Evolutionary conservation across 2,888 invertebrate genomes (phyloP).

Genomic region (Ectemnius continuus): DNA sequence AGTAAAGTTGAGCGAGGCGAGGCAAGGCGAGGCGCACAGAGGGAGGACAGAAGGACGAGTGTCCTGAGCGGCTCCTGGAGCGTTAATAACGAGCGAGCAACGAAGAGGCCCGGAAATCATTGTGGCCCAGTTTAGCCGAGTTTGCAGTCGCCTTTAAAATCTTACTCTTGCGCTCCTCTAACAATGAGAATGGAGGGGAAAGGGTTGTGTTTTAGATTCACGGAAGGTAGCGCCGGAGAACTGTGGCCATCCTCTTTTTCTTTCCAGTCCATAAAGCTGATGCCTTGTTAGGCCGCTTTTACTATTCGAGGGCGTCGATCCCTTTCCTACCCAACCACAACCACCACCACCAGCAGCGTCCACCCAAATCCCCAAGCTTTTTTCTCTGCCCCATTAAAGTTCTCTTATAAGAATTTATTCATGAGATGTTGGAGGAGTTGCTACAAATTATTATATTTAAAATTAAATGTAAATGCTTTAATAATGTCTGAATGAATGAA

Average conservation of each 20-base stretch:
- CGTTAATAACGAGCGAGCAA: conserved; percentile 51
- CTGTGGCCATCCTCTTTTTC: conserved; percentile 14
- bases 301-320: conserved; percentile 31
- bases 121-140: conserved; percentile 42
- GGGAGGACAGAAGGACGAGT: conserved; percentile 1
- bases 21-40: no score
- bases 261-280: conserved; percentile 62
- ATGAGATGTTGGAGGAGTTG: no score
- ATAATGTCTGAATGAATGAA: no score
- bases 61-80: conserved; percentile 28
- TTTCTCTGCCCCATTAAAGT: no score
- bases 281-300: conserved; percentile 56
- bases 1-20: conserved; percentile 20
- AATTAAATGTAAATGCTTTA: no score
- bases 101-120: conserved; percentile 33
- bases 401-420: no score
- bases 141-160: conserved; percentile 53
- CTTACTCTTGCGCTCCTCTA: conserved; percentile 29
- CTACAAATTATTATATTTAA: no score
- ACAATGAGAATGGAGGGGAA: conserved; percentile 5
- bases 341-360: conserved; percentile 18
- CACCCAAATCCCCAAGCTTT: conserved; percentile 15
- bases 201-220: conserved; percentile 38
- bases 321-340: conserved; percentile 3
- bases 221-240: conserved; percentile 44